phyloP scores from a whole-genome alignment of 2,113 vertebrate species.

The Marmota monax region DNA sequence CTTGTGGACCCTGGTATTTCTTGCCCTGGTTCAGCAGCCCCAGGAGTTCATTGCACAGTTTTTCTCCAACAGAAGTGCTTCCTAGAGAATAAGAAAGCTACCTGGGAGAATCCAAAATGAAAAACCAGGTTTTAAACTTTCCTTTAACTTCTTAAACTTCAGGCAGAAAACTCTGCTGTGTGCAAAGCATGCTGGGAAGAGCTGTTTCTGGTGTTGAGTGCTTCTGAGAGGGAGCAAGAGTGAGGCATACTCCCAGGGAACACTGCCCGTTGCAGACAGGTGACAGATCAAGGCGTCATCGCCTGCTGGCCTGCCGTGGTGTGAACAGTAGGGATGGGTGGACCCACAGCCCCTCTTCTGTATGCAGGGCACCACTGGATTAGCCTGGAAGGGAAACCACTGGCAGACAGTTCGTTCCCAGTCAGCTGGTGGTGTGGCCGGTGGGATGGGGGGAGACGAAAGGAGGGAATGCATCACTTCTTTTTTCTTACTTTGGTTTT shows the following conservation, averaged over 20 bases:
- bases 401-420: neutral
- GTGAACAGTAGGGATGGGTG: neutral
- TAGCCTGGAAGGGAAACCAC: neutral
- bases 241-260: neutral
- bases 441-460: neutral
- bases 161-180: neutral
- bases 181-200: neutral
- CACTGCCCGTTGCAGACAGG: neutral
- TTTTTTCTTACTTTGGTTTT: constrained; percentile 10
- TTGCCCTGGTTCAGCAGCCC: neutral
- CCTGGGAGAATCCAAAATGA: neutral
- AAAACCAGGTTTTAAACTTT: neutral
- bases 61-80: constrained; percentile 15
- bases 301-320: neutral
- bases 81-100: constrained; percentile 7
- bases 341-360: neutral
- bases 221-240: neutral
- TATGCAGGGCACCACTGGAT: neutral
- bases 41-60: neutral
- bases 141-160: neutral
- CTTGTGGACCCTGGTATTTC: neutral
- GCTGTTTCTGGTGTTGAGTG: neutral
- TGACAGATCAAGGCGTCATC: neutral
- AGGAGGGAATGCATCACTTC: neutral
- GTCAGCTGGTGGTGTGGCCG: neutral